These are phyloP conservation scores for Grallaria varia DNA, from an alignment of 2,113 vertebrate species.

Conservation along the genomic window DNA sequence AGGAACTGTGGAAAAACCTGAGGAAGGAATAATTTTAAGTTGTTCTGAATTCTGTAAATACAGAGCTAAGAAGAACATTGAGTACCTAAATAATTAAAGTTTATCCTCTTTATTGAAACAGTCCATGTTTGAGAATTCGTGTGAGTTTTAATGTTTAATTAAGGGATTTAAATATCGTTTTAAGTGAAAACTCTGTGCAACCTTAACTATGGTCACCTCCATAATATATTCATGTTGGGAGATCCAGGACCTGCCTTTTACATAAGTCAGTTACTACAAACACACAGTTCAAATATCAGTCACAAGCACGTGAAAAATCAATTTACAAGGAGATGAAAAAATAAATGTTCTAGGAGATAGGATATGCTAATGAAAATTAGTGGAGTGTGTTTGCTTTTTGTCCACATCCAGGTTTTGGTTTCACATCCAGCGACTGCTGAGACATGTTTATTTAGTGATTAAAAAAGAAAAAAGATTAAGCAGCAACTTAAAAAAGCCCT, in stretches of 20 bases:
- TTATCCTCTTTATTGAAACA: slow-evolving; percentile 63
- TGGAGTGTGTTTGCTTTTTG: slow-evolving; percentile 52
- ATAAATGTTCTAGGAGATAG: slow-evolving; percentile 61
- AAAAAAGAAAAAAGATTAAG: slow-evolving; percentile 50
- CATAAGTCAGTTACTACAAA: slow-evolving; percentile 60
- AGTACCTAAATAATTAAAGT: slow-evolving; percentile 63
- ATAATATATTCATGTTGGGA: slow-evolving; percentile 54
- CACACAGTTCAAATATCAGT: slow-evolving; percentile 62
- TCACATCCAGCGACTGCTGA: slow-evolving; percentile 10
- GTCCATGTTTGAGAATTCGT: slow-evolving; percentile 48
- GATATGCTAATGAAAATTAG: slow-evolving; percentile 63
- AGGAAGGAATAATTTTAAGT: slow-evolving; percentile 18
- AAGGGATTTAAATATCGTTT: slow-evolving; percentile 59
- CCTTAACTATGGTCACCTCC: slow-evolving; percentile 29
- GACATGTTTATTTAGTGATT: slow-evolving; percentile 57
- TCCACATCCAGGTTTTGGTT: slow-evolving; percentile 47
- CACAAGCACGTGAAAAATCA: slow-evolving; percentile 56
- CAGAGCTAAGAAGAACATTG: neutral
- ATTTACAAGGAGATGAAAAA: slow-evolving; percentile 65
- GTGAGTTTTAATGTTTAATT: slow-evolving; percentile 59
- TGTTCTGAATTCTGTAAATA: slow-evolving; percentile 47
- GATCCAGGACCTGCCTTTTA: slow-evolving; percentile 49
- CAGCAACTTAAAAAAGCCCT: slow-evolving; percentile 38
- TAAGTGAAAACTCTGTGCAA: slow-evolving; percentile 49
- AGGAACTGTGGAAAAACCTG: neutral